Evolutionary conservation across 2,888 invertebrate genomes (phyloP), one percentile per base, ranked within the genome.

Genomic region (Archaeoteleia sp.): DNA sequence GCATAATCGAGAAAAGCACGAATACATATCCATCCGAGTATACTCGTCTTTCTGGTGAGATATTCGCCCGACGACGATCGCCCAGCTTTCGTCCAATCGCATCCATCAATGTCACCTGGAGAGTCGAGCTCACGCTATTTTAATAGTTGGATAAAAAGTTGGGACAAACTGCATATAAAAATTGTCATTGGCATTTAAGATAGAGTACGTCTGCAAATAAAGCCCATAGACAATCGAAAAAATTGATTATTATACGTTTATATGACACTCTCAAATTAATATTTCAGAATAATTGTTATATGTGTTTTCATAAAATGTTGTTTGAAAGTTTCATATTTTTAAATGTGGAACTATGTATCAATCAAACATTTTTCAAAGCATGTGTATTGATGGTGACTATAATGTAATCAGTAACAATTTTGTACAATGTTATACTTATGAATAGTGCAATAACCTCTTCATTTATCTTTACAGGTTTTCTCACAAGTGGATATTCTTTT

Each of bases 401-500:
- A 29, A 29, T 29, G 23, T 48, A 23, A 17, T 39, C 15, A 29
- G 8, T 29, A 29, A 17, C 2, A 32, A 7, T 34, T 7, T 4
- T 34, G 12, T 12, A 13, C 27, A 27, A 2, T 13, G 9, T 27
- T 39, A 32, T 10, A 13, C 5, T 23, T 40, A 42, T 32, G 12
- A 23, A 32, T 46, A 10, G 12, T 4, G 20, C 8, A 49, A 62
- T 34, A 49, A 49, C 20, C 34, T 43, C 8, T 46, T 62, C 53
- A 20, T 72, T 74, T 70, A 74, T 61, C 51, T 67, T 81, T 73
- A 8, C 88, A 95, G 89, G 92, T 95, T 63, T 95, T 95, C 86
- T 89, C 92, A 8, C 91, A 91, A 80, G 93, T 93, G 27, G 89
- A 91, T 76, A 89, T 95, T 67, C 89, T 91, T 78, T 95, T 95